phyloP scores from a whole-genome alignment of 1,140 invertebrate species.

The Eubasilissa regina region DNA sequence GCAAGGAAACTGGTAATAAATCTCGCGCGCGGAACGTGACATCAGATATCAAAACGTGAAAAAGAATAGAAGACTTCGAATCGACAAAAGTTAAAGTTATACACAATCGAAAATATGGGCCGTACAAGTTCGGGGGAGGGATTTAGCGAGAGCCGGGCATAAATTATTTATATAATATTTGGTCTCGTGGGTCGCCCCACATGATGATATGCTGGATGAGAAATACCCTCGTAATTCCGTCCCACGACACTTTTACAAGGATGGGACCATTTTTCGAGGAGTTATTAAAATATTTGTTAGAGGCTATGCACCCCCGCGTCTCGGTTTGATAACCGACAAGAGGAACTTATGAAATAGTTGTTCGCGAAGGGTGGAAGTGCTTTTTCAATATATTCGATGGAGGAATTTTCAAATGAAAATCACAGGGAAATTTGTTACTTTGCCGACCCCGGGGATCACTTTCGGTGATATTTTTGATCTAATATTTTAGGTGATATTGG shows the following conservation, averaged over 20 bases:
- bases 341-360: constrained; percentile 26
- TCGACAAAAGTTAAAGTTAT: constrained; percentile 30
- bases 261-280: constrained; percentile 11
- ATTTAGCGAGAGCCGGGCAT: constrained; percentile 2
- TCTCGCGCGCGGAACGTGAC: constrained; percentile 26
- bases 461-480: constrained; percentile 14
- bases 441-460: background rate
- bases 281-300: constrained; percentile 38
- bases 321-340: constrained; percentile 9
- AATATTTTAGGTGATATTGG: constrained; percentile 17
- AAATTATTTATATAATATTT: constrained; percentile 17
- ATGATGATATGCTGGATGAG: background rate
- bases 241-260: constrained; percentile 23
- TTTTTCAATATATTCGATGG: constrained; percentile 4
- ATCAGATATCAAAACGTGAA: constrained; percentile 36
- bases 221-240: constrained; percentile 32
- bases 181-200: background rate
- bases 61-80: constrained; percentile 29
- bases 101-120: constrained; percentile 29
- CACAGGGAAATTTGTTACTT: constrained; percentile 27
- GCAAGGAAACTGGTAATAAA: constrained; percentile 25
- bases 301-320: background rate
- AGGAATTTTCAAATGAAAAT: constrained; percentile 37
- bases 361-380: background rate
- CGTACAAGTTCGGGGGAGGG: background rate